These are phyloP conservation scores for Pammene fasciana DNA, from an alignment of 2,888 invertebrate species.

Conservation along the genomic window DNA sequence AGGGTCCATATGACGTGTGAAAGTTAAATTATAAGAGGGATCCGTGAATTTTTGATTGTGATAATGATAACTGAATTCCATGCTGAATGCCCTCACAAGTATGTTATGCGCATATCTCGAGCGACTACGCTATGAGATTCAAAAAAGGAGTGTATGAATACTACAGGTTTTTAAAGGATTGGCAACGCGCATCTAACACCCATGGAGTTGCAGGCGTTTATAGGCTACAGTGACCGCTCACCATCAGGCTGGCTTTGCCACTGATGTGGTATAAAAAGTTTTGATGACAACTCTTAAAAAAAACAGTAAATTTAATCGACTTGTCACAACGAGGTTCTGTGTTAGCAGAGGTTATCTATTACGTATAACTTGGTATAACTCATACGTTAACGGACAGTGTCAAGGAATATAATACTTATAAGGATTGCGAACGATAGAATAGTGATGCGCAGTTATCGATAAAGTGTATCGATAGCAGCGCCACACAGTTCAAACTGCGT, in stretches of 20 bases:
- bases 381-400: slow-evolving; percentile 29
- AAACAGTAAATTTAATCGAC: background rate
- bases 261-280: too few species aligned
- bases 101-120: background rate
- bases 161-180: background rate
- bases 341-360: slow-evolving; percentile 11
- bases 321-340: slow-evolving; percentile 1
- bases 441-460: slow-evolving; percentile 11
- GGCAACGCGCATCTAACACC: too few species aligned
- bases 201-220: too few species aligned
- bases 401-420: slow-evolving; percentile 36
- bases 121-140: background rate
- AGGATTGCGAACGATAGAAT: background rate
- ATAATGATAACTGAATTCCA: too few species aligned
- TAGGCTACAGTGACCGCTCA: too few species aligned
- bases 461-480: background rate
- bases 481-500: too few species aligned
- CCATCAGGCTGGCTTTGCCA: too few species aligned
- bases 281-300: too few species aligned
- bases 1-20: background rate
- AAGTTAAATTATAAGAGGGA: too few species aligned
- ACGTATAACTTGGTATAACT: slow-evolving; percentile 6
- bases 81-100: too few species aligned
- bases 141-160: slow-evolving; percentile 24
- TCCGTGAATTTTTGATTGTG: too few species aligned